Conservation (phyloP, 1,140 invertebrate genomes). For the Ruditapes philippinarum region DNA sequence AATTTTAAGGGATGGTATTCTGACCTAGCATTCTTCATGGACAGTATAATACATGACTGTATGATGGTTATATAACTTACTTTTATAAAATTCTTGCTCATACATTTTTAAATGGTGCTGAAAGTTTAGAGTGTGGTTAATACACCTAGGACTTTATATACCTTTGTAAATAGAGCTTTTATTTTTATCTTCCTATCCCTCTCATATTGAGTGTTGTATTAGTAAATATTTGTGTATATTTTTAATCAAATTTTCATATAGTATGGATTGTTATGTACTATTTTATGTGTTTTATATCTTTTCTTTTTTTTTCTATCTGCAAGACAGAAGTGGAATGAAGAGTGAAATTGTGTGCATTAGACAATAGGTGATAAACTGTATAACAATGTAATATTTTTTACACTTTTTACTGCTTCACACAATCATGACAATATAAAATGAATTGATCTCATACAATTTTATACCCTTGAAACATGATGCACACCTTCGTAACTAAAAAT, state of each 20-base stretch:
- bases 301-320: neutral
- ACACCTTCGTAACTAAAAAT: too few relatives aligned
- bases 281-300: too few relatives aligned
- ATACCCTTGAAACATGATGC: neutral
- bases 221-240: neutral
- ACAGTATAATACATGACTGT: too few relatives aligned
- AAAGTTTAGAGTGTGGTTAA: neutral
- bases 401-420: neutral
- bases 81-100: too few relatives aligned
- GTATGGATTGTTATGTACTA: constrained; percentile 9
- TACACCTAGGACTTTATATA: neutral
- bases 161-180: neutral
- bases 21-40: too few relatives aligned
- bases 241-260: neutral
- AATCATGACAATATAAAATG: neutral
- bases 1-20: too few relatives aligned
- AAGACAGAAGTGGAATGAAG: neutral
- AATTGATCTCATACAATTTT: neutral
- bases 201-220: neutral
- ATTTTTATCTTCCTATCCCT: constrained; percentile 4
- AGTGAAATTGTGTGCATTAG: neutral
- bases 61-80: too few relatives aligned
- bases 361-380: too few relatives aligned
- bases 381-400: too few relatives aligned
- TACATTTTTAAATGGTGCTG: constrained; percentile 1